phyloP scores from a whole-genome alignment of 2,888 invertebrate species.

The Encarsia formosa region DNA sequence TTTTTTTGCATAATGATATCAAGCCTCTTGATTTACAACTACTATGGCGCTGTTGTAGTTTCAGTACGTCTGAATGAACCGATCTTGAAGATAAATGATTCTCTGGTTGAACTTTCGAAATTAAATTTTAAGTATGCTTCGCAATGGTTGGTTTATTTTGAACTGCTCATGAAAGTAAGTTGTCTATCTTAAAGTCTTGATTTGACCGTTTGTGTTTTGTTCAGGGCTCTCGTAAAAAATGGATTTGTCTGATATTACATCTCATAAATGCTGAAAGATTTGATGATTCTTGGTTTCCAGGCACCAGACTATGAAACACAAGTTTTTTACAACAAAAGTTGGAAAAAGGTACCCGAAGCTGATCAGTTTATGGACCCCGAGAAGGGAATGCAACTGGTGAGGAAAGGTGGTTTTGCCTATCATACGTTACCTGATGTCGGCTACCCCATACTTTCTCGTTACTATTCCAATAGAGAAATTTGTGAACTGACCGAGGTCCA shows the following conservation, averaged over 20 bases:
- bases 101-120: slow-evolving; percentile 35
- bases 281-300: slow-evolving; percentile 13
- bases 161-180: slow-evolving; percentile 31
- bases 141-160: slow-evolving; percentile 37
- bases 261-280: too few species aligned
- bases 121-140: slow-evolving; percentile 37
- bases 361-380: slow-evolving; percentile 23
- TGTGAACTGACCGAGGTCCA: slow-evolving; percentile 32
- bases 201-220: too few species aligned
- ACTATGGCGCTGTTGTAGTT: slow-evolving; percentile 42
- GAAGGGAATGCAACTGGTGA: slow-evolving; percentile 24
- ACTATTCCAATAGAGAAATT: slow-evolving; percentile 26
- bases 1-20: slow-evolving; percentile 38
- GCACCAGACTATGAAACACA: slow-evolving; percentile 36
- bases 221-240: too few species aligned
- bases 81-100: slow-evolving; percentile 42
- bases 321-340: slow-evolving; percentile 32
- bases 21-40: slow-evolving; percentile 40
- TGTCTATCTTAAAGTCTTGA: too few species aligned
- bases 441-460: slow-evolving; percentile 26
- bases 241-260: too few species aligned
- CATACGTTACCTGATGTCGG: slow-evolving; percentile 27
- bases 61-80: slow-evolving; percentile 41
- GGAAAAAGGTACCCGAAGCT: slow-evolving; percentile 32
- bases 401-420: slow-evolving; percentile 30